Conservation (phyloP, 1,140 invertebrate species). For the Panulirus ornatus region DNA sequence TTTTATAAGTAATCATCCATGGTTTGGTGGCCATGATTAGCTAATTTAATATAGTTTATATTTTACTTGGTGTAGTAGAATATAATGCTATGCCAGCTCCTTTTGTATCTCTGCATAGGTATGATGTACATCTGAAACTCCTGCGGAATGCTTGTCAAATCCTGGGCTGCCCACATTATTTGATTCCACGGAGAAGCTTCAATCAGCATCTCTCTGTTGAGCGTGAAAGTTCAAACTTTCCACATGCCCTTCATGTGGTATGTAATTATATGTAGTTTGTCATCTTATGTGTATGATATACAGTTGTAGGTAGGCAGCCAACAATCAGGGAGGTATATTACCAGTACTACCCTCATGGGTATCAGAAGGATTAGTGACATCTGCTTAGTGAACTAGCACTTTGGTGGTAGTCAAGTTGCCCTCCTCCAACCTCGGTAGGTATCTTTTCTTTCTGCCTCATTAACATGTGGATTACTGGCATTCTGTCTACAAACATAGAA, state of each 20-base stretch:
- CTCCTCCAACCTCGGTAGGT: too few species aligned
- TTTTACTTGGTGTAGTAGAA: too few species aligned
- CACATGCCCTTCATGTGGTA: constrained; percentile 44
- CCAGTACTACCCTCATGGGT: too few species aligned
- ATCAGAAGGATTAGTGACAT: too few species aligned
- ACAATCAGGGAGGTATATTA: too few species aligned
- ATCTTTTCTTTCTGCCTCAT: too few species aligned
- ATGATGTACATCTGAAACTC: constrained; percentile 3
- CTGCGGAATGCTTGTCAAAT: constrained; percentile 47
- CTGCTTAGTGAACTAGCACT: too few species aligned
- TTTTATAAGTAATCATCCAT: not conserved
- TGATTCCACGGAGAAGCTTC: constrained; percentile 26
- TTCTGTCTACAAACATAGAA: too few species aligned
- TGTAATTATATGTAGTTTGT: not conserved
- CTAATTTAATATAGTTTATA: not conserved
- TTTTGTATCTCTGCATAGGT: constrained; percentile 18
- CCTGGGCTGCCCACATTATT: constrained; percentile 41
- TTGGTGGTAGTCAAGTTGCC: too few species aligned
- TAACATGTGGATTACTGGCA: too few species aligned
- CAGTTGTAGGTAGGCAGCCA: too few species aligned
- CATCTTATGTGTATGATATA: not conserved
- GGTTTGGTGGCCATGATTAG: not conserved
- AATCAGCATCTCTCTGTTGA: constrained; percentile 54
- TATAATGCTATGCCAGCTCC: not conserved
- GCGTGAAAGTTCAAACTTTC: constrained; percentile 14